Evolutionary conservation across 2,888 invertebrate genomes (phyloP), one percentile per base, ranked within the genome.

Genomic region (Parascotia fuliginaria): DNA sequence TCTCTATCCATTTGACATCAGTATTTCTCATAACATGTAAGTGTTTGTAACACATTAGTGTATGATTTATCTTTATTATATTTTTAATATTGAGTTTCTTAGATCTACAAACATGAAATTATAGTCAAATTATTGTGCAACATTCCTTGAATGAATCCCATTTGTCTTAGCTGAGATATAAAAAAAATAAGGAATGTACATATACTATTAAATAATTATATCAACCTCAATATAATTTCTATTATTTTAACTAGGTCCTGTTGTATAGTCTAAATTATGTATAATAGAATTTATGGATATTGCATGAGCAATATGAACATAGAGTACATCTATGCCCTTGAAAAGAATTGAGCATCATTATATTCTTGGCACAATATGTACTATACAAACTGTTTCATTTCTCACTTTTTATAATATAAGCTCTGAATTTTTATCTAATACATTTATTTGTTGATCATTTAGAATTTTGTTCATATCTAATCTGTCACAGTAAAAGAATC

Each of bases 111-210:
- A 54, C 54, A 71, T 65, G 52, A 61, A 66, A 70, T 69, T 61
- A 64, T 71, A 59, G 60, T 61, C 37, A 69, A 70, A 76, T 76
- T 75, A 77, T 77, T 81, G 78, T 80, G 66, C 66, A 83, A 88
- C 89, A 90, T 89, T 89, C 89, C 89, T 87, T 83, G 72, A 74
- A 76, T 71, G 70, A 63, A 66, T 72, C 68, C 68, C 69, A 70
- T 63, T 67, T 72, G 67, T 71, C 71, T 44, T 59, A 57, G 48
- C 44, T 58, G 58, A 60, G 65, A 68, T 70, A 64, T 73, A 61
- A 45, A 66, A 65, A 62, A 76, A 73, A 69, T 83, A 83, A 84
- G 89, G 89, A 86, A 89, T 89, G 89, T 87, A 89, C 75, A 87
- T 88, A 84, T 78, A 87, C 46, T 61, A 68, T 86, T 86, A 88